Evolutionary conservation across 1,140 invertebrate genomes (phyloP), one percentile per base, ranked within the genome.

Genomic region (Cephus cinctus): DNA sequence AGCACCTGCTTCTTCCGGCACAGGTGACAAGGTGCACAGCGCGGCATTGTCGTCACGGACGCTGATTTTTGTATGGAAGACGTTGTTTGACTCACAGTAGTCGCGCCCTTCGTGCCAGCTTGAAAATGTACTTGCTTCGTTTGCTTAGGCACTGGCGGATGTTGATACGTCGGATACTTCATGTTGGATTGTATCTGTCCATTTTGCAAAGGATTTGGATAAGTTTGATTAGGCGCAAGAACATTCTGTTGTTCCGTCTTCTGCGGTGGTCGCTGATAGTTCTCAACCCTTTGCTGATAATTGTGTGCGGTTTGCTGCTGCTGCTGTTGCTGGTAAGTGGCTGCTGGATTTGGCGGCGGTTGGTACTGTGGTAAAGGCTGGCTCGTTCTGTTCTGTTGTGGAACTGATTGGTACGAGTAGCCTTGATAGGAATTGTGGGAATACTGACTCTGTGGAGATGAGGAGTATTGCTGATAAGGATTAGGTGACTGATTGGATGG

Each of bases 1-100:
- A 78, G 80, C 3, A 94, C 84, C 48, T 82, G 80, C 63, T 91
- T 90, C 64, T 94, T 92, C 18, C 89, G 79, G 68, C 92, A 95
- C 40, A 95, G 77, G 76, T 92, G 86, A 69, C 92, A 94, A 19
- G 79, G 79, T 6, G 74, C 71, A 1, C 69, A 71, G 54, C 77
- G 77, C 2, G 73, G 57, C 5, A 80, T 80, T 19, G 75, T 62
- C 36, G 68, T 58, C 35, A 70, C 56, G 21, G 64, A 61, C 4
- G 64, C 59, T 11, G 73, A 64, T 30, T 71, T 75, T 41, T 72
- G 73, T 8, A 69, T 18, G 8, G 57, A 14, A 31, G 54, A 30
- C 14, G 50, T 9, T 5, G 55, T 43, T 45, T 60, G 65, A 25
- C 22, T 57, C 2, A 46, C 23, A 15, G 47, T 31, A 3, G 43